phyloP scores from a whole-genome alignment of 2,797 vertebrate species.

The Pseudomugil tenellus region DNA sequence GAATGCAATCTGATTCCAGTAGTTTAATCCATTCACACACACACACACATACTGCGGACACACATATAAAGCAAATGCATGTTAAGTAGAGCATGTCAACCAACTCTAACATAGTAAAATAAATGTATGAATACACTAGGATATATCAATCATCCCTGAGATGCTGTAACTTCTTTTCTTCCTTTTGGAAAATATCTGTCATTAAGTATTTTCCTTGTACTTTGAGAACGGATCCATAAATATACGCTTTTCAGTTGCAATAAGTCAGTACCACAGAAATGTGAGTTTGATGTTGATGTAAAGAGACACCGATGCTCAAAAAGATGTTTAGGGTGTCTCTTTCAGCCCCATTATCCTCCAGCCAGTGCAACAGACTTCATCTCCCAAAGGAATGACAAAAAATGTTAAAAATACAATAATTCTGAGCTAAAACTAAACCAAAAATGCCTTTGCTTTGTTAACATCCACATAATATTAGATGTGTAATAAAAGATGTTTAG shows the following conservation, averaged over 20 bases:
- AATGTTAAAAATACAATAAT: neutral
- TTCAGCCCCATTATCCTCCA: neutral
- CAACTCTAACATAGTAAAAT: neutral
- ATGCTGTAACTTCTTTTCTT: neutral
- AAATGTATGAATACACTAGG: neutral
- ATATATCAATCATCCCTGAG: too few relatives aligned
- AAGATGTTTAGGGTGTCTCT: constrained; percentile 7
- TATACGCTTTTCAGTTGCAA: neutral
- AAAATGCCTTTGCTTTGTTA: neutral
- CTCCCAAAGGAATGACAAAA: neutral
- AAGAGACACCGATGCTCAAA: neutral
- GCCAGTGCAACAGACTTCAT: neutral
- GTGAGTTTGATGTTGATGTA: neutral
- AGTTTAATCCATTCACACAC: constrained; percentile 14
- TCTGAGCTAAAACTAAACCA: neutral
- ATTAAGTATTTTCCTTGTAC: neutral
- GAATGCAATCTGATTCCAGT: constrained; percentile 20
- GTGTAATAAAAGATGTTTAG: neutral
- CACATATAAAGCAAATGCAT: constrained; percentile 5
- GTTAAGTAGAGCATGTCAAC: neutral
- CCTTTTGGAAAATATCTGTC: neutral
- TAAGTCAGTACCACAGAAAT: neutral
- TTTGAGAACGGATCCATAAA: neutral
- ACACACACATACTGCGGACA: constrained; percentile 4
- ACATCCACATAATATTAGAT: neutral